Evolutionary conservation across 2,113 vertebrate species (phyloP).

Genomic region (Lonchura striata): DNA sequence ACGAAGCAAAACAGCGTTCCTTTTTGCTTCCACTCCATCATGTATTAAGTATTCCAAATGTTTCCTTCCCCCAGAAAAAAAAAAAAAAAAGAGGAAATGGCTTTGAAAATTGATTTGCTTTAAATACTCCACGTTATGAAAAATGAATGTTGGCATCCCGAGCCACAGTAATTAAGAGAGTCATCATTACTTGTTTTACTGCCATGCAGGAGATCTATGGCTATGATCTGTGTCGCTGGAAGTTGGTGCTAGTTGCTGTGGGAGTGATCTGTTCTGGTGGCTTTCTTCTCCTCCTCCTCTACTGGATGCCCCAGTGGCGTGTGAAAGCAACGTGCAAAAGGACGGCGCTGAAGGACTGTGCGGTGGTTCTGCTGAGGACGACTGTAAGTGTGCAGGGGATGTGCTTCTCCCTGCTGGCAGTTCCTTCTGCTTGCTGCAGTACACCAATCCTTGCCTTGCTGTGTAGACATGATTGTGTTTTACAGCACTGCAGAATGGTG

Average conservation of each 20-base stretch:
- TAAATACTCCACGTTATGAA: neutral
- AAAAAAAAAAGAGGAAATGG: neutral
- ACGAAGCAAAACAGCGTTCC: neutral
- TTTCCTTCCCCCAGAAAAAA: neutral
- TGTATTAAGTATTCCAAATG: neutral
- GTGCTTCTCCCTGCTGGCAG: neutral
- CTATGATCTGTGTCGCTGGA: slow-evolving; percentile 89
- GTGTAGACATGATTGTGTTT: neutral
- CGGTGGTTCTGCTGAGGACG: slow-evolving; percentile 90
- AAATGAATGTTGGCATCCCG: neutral
- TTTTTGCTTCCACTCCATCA: neutral
- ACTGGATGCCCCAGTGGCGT: slow-evolving; percentile 98
- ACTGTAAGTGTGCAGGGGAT: slow-evolving; percentile 74
- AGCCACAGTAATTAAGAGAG: neutral
- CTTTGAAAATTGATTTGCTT: neutral
- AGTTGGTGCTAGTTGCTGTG: slow-evolving; percentile 82
- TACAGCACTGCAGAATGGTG: neutral
- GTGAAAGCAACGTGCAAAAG: slow-evolving; percentile 89
- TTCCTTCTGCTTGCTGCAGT: neutral
- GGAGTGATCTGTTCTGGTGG: slow-evolving; percentile 90
- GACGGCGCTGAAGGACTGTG: slow-evolving; percentile 81
- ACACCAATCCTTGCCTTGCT: neutral
- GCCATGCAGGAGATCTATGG: slow-evolving; percentile 86
- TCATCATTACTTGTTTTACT: neutral
- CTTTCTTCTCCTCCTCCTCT: slow-evolving; percentile 95